phyloP scores from a whole-genome alignment of 1,140 invertebrate species.

The Cotesia chilonis region DNA sequence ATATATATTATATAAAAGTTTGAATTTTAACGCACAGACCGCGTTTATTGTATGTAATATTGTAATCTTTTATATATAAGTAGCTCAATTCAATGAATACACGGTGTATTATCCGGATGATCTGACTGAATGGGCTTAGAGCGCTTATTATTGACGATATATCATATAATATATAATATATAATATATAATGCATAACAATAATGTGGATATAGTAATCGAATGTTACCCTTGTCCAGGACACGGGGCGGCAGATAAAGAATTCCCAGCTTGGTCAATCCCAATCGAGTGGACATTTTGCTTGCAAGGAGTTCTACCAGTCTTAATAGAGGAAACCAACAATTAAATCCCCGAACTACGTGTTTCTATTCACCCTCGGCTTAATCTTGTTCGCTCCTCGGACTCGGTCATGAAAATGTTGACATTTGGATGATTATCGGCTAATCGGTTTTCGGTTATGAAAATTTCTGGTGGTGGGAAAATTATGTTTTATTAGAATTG shows the following conservation, averaged over 20 bases:
- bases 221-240: slow-evolving; percentile 6
- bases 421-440: slow-evolving; percentile 13
- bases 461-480: no score
- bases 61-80: slow-evolving; percentile 32
- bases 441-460: neutral
- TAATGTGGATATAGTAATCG: neutral
- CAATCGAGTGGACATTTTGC: slow-evolving; percentile 9
- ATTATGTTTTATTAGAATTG: no score
- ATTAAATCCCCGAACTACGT: slow-evolving; percentile 2
- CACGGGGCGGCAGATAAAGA: slow-evolving; percentile 9
- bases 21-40: no score
- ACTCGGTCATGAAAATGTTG: slow-evolving; percentile 8
- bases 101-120: slow-evolving; percentile 32
- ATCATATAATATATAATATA: slow-evolving; percentile 19
- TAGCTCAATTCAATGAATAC: slow-evolving; percentile 28
- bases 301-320: no score
- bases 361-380: no score
- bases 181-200: slow-evolving; percentile 7
- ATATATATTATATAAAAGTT: no score
- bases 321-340: slow-evolving; percentile 19
- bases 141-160: slow-evolving; percentile 25
- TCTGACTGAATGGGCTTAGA: slow-evolving; percentile 29
- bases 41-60: slow-evolving; percentile 3
- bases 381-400: neutral
- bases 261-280: slow-evolving; percentile 13